A percentile compares a stretch with the other conserved stretches of the same genome.
phyloP scores from a whole-genome alignment of 2,888 invertebrate species.

The Hypena proboscidalis region DNA sequence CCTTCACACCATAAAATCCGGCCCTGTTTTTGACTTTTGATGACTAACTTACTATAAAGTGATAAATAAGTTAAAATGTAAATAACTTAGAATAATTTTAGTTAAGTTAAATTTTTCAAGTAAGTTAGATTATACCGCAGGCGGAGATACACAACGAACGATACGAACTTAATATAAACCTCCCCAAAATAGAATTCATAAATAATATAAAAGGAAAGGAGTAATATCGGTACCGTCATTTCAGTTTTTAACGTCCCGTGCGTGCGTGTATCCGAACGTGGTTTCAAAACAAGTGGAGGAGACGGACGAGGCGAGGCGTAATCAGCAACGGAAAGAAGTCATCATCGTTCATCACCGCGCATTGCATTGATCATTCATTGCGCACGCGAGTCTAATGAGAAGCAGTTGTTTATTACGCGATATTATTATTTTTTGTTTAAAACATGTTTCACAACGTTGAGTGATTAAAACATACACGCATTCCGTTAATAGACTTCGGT shows the following conservation, averaged over 20 bases:
- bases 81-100: too few relatives aligned
- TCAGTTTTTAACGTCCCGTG: constrained; percentile 17
- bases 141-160: neutral
- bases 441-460: constrained; percentile 61
- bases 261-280: constrained; percentile 42
- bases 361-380: constrained; percentile 52
- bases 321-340: neutral
- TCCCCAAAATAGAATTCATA: constrained; percentile 1
- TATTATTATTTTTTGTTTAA: constrained; percentile 36
- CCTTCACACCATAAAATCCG: too few relatives aligned
- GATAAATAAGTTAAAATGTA: too few relatives aligned
- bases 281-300: constrained; percentile 13
- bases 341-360: constrained; percentile 11
- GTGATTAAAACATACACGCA: constrained; percentile 17
- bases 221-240: constrained; percentile 17
- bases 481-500: constrained; percentile 35
- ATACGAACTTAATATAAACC: neutral
- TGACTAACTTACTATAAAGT: too few relatives aligned
- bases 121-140: too few relatives aligned
- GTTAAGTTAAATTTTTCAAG: too few relatives aligned
- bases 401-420: constrained; percentile 47
- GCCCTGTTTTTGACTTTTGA: too few relatives aligned
- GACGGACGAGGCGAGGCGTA: neutral
- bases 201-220: neutral
- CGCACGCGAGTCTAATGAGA: constrained; percentile 52